Evolutionary conservation across 2,888 invertebrate species (phyloP).

Genomic region (Rhynchonema sp.): DNA sequence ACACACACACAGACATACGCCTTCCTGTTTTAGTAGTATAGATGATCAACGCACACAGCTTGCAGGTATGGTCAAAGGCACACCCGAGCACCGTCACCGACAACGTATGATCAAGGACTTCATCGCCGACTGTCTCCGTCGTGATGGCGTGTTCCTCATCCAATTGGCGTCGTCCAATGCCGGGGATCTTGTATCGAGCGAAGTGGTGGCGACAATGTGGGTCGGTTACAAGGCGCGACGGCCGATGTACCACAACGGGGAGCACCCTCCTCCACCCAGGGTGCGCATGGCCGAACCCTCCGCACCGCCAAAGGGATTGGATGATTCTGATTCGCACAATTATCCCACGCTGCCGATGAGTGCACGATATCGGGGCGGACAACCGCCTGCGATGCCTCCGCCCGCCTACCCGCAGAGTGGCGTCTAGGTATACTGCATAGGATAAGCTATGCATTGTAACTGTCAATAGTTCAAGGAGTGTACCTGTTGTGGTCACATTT

Average conservation of each 20-base stretch:
- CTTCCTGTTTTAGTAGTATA: too few relatives aligned
- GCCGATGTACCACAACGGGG: neutral
- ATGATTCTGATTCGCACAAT: neutral
- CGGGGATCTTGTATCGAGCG: constrained; percentile 23
- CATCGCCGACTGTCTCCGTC: constrained; percentile 15
- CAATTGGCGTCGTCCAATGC: constrained; percentile 19
- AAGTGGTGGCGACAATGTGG: constrained; percentile 21
- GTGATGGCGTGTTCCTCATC: constrained; percentile 21
- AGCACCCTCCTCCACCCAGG: neutral
- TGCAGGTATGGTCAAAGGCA: too few relatives aligned
- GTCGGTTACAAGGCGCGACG: constrained; percentile 8
- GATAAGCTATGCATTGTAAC: too few relatives aligned
- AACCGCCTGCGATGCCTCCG: too few relatives aligned
- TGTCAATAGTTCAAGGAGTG: too few relatives aligned
- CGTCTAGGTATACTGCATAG: too few relatives aligned
- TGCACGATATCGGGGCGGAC: too few relatives aligned
- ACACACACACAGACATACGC: too few relatives aligned
- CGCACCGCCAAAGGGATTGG: neutral
- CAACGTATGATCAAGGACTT: constrained; percentile 11
- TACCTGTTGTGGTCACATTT: too few relatives aligned
- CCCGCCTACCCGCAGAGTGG: too few relatives aligned
- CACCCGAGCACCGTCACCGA: neutral
- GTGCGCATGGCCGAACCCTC: neutral
- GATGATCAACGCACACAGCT: too few relatives aligned
- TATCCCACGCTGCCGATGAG: constrained; percentile 2